Evolutionary conservation across 2,888 invertebrate species (phyloP).

Genomic region (Aquatica leii): DNA sequence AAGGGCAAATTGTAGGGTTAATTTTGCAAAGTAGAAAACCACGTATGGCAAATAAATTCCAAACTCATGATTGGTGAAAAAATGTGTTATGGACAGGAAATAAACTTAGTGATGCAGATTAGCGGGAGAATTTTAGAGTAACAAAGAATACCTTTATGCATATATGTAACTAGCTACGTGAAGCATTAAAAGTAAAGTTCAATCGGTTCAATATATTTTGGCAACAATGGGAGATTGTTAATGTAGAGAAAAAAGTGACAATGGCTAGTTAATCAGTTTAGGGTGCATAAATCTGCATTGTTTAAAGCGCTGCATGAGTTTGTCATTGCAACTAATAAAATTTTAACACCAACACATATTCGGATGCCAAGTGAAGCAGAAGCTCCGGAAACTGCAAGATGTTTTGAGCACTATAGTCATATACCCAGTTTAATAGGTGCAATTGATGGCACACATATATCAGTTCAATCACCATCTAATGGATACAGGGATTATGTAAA

Average conservation of each 20-base stretch:
- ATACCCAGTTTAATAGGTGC: too few relatives aligned
- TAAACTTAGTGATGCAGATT: too few relatives aligned
- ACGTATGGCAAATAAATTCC: too few relatives aligned
- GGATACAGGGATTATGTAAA: constrained; percentile 41
- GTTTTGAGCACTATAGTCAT: constrained; percentile 43
- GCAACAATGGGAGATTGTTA: neutral
- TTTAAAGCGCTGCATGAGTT: constrained; percentile 44
- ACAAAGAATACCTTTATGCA: constrained; percentile 1
- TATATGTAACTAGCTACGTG: neutral
- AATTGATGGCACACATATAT: constrained; percentile 41
- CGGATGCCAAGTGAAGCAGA: constrained; percentile 46
- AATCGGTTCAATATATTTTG: neutral
- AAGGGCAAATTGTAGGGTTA: neutral
- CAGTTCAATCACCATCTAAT: constrained; percentile 35
- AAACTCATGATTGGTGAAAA: too few relatives aligned
- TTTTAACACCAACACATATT: too few relatives aligned
- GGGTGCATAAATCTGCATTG: too few relatives aligned
- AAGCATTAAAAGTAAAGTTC: too few relatives aligned
- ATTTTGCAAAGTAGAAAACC: neutral
- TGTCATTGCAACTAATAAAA: constrained; percentile 44
- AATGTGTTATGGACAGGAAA: neutral
- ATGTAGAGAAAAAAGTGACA: neutral
- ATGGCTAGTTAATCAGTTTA: neutral
- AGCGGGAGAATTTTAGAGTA: constrained; percentile 8
- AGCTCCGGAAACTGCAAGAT: constrained; percentile 29